A percentile compares a stretch with the other conserved stretches of the same genome.
These are phyloP conservation scores for Tragelaphus imberbis DNA, from an alignment of 2,113 vertebrate species.

Conservation along the genomic window DNA sequence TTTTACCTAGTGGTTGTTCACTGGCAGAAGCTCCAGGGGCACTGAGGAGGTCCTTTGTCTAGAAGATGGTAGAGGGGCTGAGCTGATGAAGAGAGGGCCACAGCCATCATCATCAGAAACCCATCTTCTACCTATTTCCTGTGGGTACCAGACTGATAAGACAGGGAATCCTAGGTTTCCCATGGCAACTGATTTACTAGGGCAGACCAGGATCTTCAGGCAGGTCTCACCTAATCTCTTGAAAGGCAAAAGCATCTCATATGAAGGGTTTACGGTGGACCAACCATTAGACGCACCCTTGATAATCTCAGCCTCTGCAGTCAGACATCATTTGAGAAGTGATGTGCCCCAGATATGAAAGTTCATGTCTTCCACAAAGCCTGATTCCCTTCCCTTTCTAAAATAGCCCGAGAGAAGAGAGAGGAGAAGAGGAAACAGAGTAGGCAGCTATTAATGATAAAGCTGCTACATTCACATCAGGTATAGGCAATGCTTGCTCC, in stretches of 20 bases:
- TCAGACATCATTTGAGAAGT: background rate
- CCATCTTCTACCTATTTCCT: background rate
- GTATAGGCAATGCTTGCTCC: background rate
- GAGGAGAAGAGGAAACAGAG: background rate
- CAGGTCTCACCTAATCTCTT: background rate
- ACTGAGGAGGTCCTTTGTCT: background rate
- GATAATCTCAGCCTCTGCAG: background rate
- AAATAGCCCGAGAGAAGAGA: background rate
- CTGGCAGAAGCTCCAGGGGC: fast-evolving
- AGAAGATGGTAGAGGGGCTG: background rate
- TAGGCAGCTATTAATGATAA: background rate
- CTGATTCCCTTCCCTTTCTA: background rate
- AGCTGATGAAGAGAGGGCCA: background rate
- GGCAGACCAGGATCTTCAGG: background rate
- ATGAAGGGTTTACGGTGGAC: background rate
- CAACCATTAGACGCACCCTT: background rate
- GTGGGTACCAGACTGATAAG: background rate
- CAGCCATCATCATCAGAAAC: background rate
- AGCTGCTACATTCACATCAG: background rate
- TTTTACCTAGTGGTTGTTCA: background rate
- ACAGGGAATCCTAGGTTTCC: background rate
- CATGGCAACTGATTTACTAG: background rate
- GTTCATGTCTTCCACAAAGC: background rate
- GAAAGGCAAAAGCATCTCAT: background rate
- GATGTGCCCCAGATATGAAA: background rate